These are phyloP conservation scores for Solenopsis invicta DNA, from an alignment of 1,140 invertebrate species.

Conservation along the genomic window DNA sequence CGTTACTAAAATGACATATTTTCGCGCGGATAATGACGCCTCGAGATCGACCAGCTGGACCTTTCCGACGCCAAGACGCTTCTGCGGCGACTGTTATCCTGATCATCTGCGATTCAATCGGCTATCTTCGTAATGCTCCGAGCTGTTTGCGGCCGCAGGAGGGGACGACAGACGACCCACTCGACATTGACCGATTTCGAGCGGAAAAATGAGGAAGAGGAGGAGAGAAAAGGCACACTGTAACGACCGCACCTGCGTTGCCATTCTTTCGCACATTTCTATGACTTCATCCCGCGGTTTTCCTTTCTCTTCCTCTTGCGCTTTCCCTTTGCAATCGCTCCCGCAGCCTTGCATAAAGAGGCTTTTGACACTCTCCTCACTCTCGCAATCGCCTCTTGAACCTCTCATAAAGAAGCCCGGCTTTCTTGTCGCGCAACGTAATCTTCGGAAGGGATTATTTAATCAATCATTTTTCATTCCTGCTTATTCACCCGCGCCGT, in stretches of 20 bases:
- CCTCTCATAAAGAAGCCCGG: not conserved
- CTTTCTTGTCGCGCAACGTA: not conserved
- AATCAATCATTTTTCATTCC: not conserved
- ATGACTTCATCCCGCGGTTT: slow-evolving; percentile 3
- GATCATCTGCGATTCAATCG: slow-evolving; percentile 81
- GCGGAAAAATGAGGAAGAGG: slow-evolving; percentile 56
- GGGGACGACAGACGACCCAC: slow-evolving; percentile 44
- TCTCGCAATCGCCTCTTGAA: slow-evolving; percentile 30
- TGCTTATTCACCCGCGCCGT: not conserved
- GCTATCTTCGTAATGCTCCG: slow-evolving; percentile 81
- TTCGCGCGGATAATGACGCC: not conserved
- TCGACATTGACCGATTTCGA: slow-evolving; percentile 56
- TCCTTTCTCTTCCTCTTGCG: slow-evolving; percentile 19
- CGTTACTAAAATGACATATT: not conserved
- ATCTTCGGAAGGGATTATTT: slow-evolving; percentile 14
- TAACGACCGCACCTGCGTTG: not conserved
- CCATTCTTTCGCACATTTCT: not conserved
- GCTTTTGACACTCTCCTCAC: not conserved
- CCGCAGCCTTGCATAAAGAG: slow-evolving; percentile 8
- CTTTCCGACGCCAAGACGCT: slow-evolving; percentile 64
- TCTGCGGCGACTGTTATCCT: slow-evolving; percentile 76
- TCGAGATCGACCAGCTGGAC: not conserved
- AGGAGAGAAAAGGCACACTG: slow-evolving; percentile 54
- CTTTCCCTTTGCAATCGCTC: slow-evolving; percentile 16
- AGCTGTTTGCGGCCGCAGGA: slow-evolving; percentile 50